These are phyloP conservation scores for Aix galericulata DNA, from an alignment of 2,113 vertebrate species.

Conservation along the genomic window DNA sequence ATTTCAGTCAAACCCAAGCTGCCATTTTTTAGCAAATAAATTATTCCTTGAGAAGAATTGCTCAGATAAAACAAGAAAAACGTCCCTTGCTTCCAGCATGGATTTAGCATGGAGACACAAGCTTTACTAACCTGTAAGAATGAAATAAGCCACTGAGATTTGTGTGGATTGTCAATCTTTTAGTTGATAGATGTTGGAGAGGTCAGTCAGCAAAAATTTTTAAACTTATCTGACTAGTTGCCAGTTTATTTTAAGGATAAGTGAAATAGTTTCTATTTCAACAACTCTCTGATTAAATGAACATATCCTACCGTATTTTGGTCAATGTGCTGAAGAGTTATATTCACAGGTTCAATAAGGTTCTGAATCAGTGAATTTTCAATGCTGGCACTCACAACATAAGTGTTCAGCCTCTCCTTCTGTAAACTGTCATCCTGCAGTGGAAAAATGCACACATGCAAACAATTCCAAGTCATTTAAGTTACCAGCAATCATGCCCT, in stretches of 20 bases:
- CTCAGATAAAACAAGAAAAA: neutral
- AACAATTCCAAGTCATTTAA: neutral
- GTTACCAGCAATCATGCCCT: neutral
- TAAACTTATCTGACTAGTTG: neutral
- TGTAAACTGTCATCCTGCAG: constrained; percentile 68
- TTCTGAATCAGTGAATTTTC: constrained; percentile 74
- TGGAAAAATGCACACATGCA: neutral
- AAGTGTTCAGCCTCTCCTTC: constrained; percentile 76
- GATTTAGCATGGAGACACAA: neutral
- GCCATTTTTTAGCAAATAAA: neutral
- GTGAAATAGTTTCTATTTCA: neutral
- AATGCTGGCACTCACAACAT: constrained; percentile 86
- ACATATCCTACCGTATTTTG: constrained; percentile 73
- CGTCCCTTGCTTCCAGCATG: neutral
- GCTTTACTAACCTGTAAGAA: neutral
- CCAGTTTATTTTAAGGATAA: neutral
- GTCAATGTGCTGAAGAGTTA: constrained; percentile 78
- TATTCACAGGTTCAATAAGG: constrained; percentile 79
- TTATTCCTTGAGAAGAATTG: neutral
- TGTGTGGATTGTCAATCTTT: neutral
- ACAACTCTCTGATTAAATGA: neutral
- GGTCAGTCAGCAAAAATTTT: neutral
- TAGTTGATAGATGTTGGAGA: neutral
- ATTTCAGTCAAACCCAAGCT: neutral
- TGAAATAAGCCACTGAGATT: neutral